A percentile compares a stretch with the other conserved stretches of the same genome.
These are phyloP conservation scores for Macquaria australasica DNA, from an alignment of 2,113 vertebrate species.

Conservation along the genomic window DNA sequence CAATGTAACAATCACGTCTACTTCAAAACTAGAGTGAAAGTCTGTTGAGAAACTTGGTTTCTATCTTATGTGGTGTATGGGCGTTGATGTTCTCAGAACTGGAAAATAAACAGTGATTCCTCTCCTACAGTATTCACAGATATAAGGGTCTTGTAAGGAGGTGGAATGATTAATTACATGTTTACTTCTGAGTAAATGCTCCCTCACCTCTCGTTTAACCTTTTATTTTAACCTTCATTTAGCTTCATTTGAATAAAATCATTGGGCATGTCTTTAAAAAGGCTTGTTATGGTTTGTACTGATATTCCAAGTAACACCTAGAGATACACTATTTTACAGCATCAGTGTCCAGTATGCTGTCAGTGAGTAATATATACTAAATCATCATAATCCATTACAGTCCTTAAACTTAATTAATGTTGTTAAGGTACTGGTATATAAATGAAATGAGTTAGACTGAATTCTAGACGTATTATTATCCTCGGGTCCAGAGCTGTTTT, in stretches of 20 bases:
- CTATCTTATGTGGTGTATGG: background rate
- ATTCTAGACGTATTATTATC: background rate
- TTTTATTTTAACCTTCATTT: conserved; percentile 49
- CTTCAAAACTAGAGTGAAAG: conserved; percentile 12
- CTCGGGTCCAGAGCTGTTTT: background rate
- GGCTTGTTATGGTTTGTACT: background rate
- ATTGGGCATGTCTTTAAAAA: conserved; percentile 11
- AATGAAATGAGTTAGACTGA: background rate
- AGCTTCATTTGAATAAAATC: conserved; percentile 42
- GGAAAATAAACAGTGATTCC: conserved; percentile 19
- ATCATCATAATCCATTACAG: background rate
- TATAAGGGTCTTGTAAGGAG: conserved; percentile 39
- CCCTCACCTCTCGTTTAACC: conserved; percentile 65
- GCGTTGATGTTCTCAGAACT: conserved; percentile 15
- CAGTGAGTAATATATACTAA: background rate
- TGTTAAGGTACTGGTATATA: background rate
- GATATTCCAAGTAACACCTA: background rate
- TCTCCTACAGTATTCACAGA: conserved; percentile 37
- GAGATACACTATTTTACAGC: background rate
- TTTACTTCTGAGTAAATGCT: conserved; percentile 68
- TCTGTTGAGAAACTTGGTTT: conserved; percentile 25
- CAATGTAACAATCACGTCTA: background rate
- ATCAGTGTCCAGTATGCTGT: background rate
- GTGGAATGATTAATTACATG: conserved; percentile 70
- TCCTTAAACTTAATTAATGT: background rate